These are phyloP conservation scores for Ormyrus nitidulus DNA, from an alignment of 2,888 invertebrate species.

Conservation along the genomic window DNA sequence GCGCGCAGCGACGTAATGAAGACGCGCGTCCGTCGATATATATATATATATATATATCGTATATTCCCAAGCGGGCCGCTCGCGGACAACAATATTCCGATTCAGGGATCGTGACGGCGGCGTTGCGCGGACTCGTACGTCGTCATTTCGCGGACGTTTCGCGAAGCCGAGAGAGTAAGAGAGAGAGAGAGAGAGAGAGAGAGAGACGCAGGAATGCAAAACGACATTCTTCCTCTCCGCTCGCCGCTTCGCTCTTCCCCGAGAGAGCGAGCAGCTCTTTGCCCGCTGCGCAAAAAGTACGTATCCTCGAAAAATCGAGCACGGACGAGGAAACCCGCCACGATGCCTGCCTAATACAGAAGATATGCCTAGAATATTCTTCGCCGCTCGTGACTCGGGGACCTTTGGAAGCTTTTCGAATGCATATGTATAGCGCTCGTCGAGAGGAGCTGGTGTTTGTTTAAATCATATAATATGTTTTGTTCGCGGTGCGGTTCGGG, in stretches of 20 bases:
- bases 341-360: background rate
- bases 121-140: background rate
- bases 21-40: slow-evolving; percentile 4
- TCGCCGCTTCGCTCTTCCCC: background rate
- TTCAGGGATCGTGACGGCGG: slow-evolving; percentile 6
- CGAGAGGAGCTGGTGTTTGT: too few species aligned
- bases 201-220: slow-evolving; percentile 34
- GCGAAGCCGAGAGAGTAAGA: slow-evolving; percentile 1
- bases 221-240: slow-evolving; percentile 3
- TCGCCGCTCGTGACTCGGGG: too few species aligned
- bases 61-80: background rate
- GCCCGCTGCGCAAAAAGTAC: background rate
- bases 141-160: background rate
- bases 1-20: slow-evolving; percentile 23
- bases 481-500: too few species aligned
- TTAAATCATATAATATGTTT: too few species aligned
- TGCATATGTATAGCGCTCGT: too few species aligned
- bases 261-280: too few species aligned
- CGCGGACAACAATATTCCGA: background rate
- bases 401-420: too few species aligned
- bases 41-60: background rate
- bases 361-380: too few species aligned
- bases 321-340: slow-evolving; percentile 8
- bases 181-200: background rate
- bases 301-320: slow-evolving; percentile 26